Evolutionary conservation across 2,113 vertebrate genomes (phyloP), one percentile per base, ranked within the genome.

Genomic region (Bettongia penicillata): DNA sequence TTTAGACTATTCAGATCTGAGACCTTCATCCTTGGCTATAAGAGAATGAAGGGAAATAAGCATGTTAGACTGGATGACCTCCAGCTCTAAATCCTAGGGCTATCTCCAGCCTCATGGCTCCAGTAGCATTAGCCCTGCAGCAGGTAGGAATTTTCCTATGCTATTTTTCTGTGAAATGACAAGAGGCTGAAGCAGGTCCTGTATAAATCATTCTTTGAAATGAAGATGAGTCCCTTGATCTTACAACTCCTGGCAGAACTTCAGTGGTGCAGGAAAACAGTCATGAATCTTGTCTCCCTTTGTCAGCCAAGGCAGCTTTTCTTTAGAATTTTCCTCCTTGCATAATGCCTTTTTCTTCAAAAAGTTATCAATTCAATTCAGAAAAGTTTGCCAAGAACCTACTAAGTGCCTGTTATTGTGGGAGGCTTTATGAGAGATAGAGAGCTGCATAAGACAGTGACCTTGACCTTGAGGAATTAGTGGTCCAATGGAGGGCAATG

Each of bases 71-170:
- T 77, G 14, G 28, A 49, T 77, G 52, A 93, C 37, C 48, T 93
- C 19, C 16, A 2, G 68, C 26, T 43, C 68, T 84, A 84, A 84
- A 84, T 84, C 68, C n/a, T 84, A 43, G n/a, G 16, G n/a, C 68
- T 84, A 84, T 84, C 68, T 43, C 37, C 68, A 84, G 19, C 19
- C n/a, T 84, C 68, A 84, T 84, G 1, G 7, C 37, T 43, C 68
- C 68, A 84, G 68, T 43, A 84, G n/a, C 68, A 84, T 84, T 84
- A 84, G n/a, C 37, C 37, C 26, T 92, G 52, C 1, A 89, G 52
- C 26, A 84, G 48, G 22, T 28, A 53, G 55, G 37, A 91, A 22
- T 52, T 94, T 93, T 91, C 92, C 91, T 92, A 91, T 84, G 68
- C 68, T 84, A 43, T 84, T 84, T 68, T 84, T 84, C 68, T 84